Conservation (phyloP, 2,797 vertebrate genomes). For the Clangula hyemalis region DNA sequence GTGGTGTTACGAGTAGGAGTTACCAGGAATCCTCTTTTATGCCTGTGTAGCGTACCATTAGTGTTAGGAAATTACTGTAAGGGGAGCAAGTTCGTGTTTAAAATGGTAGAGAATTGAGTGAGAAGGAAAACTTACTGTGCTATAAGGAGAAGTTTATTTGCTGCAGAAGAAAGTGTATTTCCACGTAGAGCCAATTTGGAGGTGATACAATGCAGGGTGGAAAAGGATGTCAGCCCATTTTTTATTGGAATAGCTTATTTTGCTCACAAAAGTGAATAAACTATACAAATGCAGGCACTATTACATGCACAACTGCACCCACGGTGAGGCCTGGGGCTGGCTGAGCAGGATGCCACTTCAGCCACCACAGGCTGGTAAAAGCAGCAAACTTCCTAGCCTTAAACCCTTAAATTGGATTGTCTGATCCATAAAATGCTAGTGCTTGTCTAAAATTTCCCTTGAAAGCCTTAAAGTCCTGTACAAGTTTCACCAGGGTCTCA, state of each 20-base stretch:
- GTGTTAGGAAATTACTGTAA: not conserved
- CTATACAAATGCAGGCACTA: not conserved
- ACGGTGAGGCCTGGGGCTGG: not conserved
- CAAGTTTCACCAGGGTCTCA: not conserved
- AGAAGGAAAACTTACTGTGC: not conserved
- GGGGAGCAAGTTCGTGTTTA: not conserved
- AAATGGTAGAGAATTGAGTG: not conserved
- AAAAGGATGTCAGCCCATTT: not conserved
- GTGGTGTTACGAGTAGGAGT: not conserved
- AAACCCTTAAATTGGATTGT: constrained; percentile 39
- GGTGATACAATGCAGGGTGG: not conserved
- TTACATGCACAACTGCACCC: not conserved
- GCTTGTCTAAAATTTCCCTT: constrained; percentile 42
- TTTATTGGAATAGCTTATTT: not conserved
- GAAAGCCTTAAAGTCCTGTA: constrained; percentile 31
- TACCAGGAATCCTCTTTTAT: not conserved
- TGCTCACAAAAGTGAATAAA: not conserved
- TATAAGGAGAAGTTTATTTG: not conserved
- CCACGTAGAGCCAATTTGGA: not conserved
- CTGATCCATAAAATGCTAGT: constrained; percentile 29
- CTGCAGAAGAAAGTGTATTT: not conserved
- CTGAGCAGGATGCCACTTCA: not conserved
- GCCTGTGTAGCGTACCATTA: not conserved
- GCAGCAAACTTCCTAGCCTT: constrained; percentile 5
- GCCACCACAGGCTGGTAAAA: not conserved